Conservation (phyloP, 2,113 vertebrate genomes). For the Macrotus californicus region DNA sequence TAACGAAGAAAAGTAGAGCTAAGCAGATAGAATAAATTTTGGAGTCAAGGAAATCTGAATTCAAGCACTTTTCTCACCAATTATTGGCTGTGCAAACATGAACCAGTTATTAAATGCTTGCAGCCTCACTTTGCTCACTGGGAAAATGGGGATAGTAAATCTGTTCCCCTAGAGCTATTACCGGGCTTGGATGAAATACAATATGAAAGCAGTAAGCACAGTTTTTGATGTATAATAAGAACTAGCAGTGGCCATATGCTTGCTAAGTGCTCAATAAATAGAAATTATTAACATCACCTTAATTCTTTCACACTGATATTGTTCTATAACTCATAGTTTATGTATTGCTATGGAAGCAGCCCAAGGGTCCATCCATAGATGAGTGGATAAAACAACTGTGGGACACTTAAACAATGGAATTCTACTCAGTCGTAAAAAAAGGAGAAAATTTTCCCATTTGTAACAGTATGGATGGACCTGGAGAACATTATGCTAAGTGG, state of each 20-base stretch:
- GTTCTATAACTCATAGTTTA: not conserved
- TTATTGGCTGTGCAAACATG: not conserved
- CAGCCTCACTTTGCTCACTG: not conserved
- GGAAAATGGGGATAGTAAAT: not conserved
- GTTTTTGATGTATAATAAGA: not conserved
- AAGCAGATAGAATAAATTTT: not conserved
- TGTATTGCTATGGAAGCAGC: not conserved
- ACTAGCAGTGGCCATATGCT: not conserved
- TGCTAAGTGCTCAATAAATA: not conserved
- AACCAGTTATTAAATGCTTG: not conserved
- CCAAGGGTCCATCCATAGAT: no score
- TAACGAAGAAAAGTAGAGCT: not conserved
- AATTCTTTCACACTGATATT: not conserved
- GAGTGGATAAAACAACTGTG: no score
- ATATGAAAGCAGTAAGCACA: not conserved
- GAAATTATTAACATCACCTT: not conserved
- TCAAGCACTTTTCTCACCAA: not conserved
- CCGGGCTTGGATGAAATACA: not conserved
- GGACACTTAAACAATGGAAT: no score
- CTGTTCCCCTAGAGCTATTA: not conserved
- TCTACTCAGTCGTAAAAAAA: no score
- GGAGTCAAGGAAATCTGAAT: not conserved
- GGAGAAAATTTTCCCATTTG: no score
- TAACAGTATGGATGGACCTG: no score
- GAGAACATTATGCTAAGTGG: no score